Base-by-base conservation (phyloP, 2,888 invertebrate species). In the Nephrocerus scutellatus region DNA sequence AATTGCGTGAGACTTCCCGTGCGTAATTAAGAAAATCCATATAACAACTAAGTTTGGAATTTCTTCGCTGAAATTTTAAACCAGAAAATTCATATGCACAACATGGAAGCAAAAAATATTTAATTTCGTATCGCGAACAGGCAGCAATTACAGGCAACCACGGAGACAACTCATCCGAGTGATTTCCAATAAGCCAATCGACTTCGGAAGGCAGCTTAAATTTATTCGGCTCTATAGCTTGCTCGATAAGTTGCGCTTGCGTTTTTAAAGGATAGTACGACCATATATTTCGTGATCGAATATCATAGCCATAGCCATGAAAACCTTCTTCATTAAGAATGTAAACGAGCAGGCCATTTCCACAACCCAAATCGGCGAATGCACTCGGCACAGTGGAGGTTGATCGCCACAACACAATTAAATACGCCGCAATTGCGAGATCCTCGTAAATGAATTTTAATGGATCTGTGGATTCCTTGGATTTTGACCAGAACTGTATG, bases 91-190 rank as follows among this genome's bases (percentile, higher is more conserved):
- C 91, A 66, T 78, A 91, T 1, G 88, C 80, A 67, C 98, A 98
- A 63, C 98, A 98, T 0, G 98, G 98, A 10, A 98, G 72, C 2
- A 97, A 70, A 61, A 97, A 95, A 60, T 84, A 93, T 41, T 81
- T 82, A 41, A 84, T 82, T 19, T 72, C 72, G 38, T 74, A 76
- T 0, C 84, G 84, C 69, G 84, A 84, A 39, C 75, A 74, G 0
- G 89, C 79, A 18, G 96, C 84, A 53, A 97, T 80, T 1, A 96
- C 82, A 14, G 97, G 93, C 55, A 98, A 82, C 97, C 97, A 98
- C 2, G 96, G 95, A 7, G 97, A 96, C n/a, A 98, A 70, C 65
- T 98, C 97, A 72, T 98, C 98, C 10, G 95, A 93, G 72, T 98
- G 98, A 70, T 98, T 98, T 35, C 97, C 98, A 62, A 98, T 92